Conservation (phyloP, 2,888 invertebrate species). For the Dendrolimus houi region DNA sequence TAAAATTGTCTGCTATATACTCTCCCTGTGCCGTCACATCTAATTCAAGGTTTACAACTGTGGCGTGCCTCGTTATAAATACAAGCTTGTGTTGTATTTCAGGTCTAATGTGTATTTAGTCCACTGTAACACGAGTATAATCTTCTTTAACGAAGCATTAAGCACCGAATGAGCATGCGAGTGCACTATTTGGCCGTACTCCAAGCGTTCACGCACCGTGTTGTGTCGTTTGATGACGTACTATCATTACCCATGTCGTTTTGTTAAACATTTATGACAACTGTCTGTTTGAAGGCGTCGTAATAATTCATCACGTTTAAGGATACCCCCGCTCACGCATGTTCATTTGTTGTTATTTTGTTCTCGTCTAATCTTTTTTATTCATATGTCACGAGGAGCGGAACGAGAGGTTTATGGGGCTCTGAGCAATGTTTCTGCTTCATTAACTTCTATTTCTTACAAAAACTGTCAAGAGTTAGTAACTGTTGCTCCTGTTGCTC, state of each 20-base stretch:
- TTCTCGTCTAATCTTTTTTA: slow-evolving; percentile 50
- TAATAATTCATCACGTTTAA: slow-evolving; percentile 1
- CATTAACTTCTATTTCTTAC: background rate
- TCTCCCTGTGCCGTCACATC: slow-evolving; percentile 21
- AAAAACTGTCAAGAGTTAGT: background rate
- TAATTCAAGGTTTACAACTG: slow-evolving; percentile 4
- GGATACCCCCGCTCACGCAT: slow-evolving; percentile 42
- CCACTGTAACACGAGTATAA: slow-evolving; percentile 35
- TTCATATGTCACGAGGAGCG: slow-evolving; percentile 45
- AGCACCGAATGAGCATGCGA: slow-evolving; percentile 67
- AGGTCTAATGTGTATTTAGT: slow-evolving; percentile 44
- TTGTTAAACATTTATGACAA: background rate
- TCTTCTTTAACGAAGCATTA: slow-evolving; percentile 28
- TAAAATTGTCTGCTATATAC: slow-evolving; percentile 12
- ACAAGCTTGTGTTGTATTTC: slow-evolving; percentile 43
- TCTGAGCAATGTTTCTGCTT: slow-evolving; percentile 32
- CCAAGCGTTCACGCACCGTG: slow-evolving; percentile 13
- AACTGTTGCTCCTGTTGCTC: background rate
- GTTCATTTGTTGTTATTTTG: slow-evolving; percentile 59
- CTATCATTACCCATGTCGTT: background rate
- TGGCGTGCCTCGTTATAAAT: slow-evolving; percentile 17
- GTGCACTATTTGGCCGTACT: slow-evolving; percentile 37
- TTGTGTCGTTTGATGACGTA: background rate
- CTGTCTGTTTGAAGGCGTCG: slow-evolving; percentile 2
- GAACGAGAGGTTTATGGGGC: slow-evolving; percentile 29